These are phyloP conservation scores for Drosophila anceps DNA, from an alignment of 2,888 invertebrate genomes.

Conservation along the genomic window DNA sequence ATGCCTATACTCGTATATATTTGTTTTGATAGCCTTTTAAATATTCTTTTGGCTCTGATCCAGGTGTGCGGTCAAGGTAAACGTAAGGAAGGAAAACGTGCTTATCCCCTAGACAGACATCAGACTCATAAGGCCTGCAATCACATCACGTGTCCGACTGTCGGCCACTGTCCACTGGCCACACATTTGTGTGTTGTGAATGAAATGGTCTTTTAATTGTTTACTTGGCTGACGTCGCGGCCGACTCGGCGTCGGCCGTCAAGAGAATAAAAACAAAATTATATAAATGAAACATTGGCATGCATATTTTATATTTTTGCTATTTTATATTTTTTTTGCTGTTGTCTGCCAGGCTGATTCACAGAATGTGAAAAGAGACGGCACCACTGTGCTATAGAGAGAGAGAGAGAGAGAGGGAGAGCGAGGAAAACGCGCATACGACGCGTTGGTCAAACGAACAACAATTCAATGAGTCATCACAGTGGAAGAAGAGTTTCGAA, in stretches of 20 bases:
- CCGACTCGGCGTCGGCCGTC: conserved; percentile 34
- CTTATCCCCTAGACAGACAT: conserved; percentile 11
- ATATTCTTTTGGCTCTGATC: conserved; percentile 34
- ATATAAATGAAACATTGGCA: conserved; percentile 41
- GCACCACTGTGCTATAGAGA: background rate
- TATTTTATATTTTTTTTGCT: conserved; percentile 36
- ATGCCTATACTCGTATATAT: background rate
- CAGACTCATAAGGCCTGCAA: conserved; percentile 9
- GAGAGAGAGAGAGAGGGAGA: background rate
- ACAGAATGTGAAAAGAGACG: conserved; percentile 21
- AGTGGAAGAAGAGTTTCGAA: conserved; percentile 19
- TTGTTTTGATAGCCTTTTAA: background rate
- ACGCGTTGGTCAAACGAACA: conserved; percentile 50
- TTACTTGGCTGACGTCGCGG: conserved; percentile 46
- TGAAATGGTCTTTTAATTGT: conserved; percentile 75
- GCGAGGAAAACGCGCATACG: conserved; percentile 44
- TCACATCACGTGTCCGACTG: conserved; percentile 40
- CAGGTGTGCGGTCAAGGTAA: conserved; percentile 51
- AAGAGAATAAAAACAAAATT: conserved; percentile 26
- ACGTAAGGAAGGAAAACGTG: conserved; percentile 3
- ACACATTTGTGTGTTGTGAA: conserved; percentile 62
- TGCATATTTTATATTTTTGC: conserved; percentile 53
- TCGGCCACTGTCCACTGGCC: conserved; percentile 26
- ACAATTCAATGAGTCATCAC: conserved; percentile 50
- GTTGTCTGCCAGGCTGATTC: conserved; percentile 38